Base-by-base conservation (phyloP, 1,140 invertebrate species). In the Oscheius sp. region DNA sequence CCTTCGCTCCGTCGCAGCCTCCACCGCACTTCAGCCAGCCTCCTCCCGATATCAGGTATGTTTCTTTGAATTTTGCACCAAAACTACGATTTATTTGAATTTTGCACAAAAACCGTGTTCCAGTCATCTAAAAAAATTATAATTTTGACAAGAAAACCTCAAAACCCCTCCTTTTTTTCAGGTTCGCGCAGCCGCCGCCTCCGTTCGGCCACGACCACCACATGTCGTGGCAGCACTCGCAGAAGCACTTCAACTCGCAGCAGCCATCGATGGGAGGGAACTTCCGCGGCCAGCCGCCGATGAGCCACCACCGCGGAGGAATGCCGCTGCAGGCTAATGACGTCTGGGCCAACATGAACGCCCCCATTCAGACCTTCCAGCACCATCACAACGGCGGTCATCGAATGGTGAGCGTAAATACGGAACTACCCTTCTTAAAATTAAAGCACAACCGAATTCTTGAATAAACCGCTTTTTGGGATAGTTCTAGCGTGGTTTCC, bases 321-420 rank as follows among this genome's bases (percentile, higher is more conserved):
- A n/a, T n/a, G n/a, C 49, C 49, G 7, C 38, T n/a, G 7, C 49
- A 55, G 49, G 7, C 49, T 13, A 55, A 55, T 26, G 49, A 55
- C 28, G 49, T 55, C 49, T 55, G 49, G 49, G 15, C 49, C 7
- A 55, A 55, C 23, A 55, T 55, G 49, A 42, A 42, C 38, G n/a
- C 38, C 10, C 38, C 38, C 38, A 42, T 42, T n/a, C 38, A 10
- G 10, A 10, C 38, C 38, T 42, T 10, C 38, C 38, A 10, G 10
- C 38, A 10, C n/a, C 38, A 42, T 42, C 38, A 42, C 38, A 42
- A 42, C 38, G n/a, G n/a, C 38, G n/a, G 38, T 42, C 38, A 42
- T 10, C 38, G n/a, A n/a, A n/a, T n/a, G n/a, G n/a, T n/a, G n/a
- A n/a, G n/a, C n/a, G n/a, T n/a, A n/a, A n/a, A n/a, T n/a, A n/a